Evolutionary conservation across 2,113 vertebrate genomes (phyloP).

Genomic region (Chlamydotis undulata): DNA sequence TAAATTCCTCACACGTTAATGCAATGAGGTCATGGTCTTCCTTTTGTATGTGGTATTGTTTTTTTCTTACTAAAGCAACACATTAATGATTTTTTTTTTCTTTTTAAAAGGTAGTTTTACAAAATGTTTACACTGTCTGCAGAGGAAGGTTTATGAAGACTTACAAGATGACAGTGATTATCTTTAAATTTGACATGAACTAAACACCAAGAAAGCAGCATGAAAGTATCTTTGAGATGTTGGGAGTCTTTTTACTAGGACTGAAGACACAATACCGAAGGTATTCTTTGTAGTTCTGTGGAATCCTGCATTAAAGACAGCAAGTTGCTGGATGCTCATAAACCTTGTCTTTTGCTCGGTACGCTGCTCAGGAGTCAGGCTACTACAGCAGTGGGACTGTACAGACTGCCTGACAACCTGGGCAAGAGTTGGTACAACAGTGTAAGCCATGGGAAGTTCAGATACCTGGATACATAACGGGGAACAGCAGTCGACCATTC

Average conservation of each 20-base stretch:
- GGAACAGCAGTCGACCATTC: background rate
- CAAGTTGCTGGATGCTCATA: background rate
- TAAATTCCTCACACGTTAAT: background rate
- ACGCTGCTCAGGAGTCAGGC: background rate
- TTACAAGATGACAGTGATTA: background rate
- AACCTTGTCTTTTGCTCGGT: background rate
- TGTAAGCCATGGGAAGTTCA: background rate
- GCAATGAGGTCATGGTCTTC: background rate
- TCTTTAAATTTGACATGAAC: background rate
- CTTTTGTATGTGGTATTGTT: background rate
- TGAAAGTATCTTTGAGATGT: background rate
- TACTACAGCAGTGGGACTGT: background rate
- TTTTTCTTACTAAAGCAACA: background rate
- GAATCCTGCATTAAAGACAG: background rate
- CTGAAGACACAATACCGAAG: background rate
- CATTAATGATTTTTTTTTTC: background rate
- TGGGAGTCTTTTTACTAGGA: background rate
- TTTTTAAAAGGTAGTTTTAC: background rate
- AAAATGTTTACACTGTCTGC: background rate
- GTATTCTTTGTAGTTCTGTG: background rate
- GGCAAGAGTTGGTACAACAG: background rate
- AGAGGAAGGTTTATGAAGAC: background rate
- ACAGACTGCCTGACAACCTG: background rate
- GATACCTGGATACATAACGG: background rate
- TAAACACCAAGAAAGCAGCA: background rate